These are phyloP conservation scores for Carposina sasakii DNA, from an alignment of 1,140 invertebrate species.

Conservation along the genomic window DNA sequence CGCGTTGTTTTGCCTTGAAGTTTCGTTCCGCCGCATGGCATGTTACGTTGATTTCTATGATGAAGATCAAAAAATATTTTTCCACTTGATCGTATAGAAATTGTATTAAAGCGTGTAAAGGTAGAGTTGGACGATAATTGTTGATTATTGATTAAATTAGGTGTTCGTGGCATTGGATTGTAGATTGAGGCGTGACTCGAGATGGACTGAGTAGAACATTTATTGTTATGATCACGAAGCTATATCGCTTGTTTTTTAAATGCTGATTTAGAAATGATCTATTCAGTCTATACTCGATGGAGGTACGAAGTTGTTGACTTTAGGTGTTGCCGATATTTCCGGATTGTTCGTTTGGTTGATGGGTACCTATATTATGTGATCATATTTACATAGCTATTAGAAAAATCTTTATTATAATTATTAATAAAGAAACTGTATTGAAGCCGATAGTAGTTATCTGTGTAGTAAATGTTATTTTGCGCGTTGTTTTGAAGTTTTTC, in stretches of 20 bases:
- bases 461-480: slow-evolving; percentile 22
- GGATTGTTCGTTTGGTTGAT: slow-evolving; percentile 57
- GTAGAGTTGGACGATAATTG: slow-evolving; percentile 67
- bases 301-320: slow-evolving; percentile 56
- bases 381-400: slow-evolving; percentile 61
- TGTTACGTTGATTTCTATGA: slow-evolving; percentile 61
- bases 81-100: slow-evolving; percentile 61
- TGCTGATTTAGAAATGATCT: too few relatives aligned
- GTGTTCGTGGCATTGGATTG: slow-evolving; percentile 62
- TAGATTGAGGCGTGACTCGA: slow-evolving; percentile 40
- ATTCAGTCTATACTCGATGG: slow-evolving; percentile 18
- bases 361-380: slow-evolving; percentile 65
- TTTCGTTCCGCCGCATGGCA: slow-evolving; percentile 42
- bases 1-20: slow-evolving; percentile 48
- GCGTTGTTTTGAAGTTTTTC: too few relatives aligned
- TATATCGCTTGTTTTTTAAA: too few relatives aligned
- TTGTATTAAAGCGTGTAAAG: slow-evolving; percentile 61
- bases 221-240: not conserved
- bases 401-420: slow-evolving; percentile 51
- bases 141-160: slow-evolving; percentile 72
- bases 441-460: slow-evolving; percentile 35
- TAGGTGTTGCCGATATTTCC: slow-evolving; percentile 38
- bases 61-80: slow-evolving; percentile 68
- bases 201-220: slow-evolving; percentile 2
- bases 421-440: slow-evolving; percentile 34